phyloP scores from a whole-genome alignment of 2,888 invertebrate species.

The Folsomia manolachei region DNA sequence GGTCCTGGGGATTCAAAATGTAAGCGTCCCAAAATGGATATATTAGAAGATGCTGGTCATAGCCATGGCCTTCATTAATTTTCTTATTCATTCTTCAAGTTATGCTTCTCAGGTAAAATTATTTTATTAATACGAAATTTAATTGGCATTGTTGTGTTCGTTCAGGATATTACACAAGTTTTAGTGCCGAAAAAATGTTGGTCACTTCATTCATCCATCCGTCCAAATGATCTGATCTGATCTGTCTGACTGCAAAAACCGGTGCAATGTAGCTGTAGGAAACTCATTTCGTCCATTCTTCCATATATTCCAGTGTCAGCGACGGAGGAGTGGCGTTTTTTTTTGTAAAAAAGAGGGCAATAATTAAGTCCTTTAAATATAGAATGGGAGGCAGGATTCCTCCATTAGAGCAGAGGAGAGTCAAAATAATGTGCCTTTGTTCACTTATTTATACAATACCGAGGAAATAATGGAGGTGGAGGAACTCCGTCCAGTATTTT shows the following conservation, averaged over 20 bases:
- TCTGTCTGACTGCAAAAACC: not conserved
- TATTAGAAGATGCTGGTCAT: slow-evolving; percentile 24
- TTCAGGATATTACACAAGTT: slow-evolving; percentile 41
- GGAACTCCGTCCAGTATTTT: not conserved
- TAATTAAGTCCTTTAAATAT: no score
- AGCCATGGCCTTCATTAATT: slow-evolving; percentile 32
- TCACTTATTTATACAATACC: not conserved
- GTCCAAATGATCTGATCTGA: not conserved
- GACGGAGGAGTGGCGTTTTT: no score
- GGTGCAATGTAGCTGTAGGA: not conserved
- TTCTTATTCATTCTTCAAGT: slow-evolving; percentile 21
- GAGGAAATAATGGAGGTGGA: not conserved
- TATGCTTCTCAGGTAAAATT: slow-evolving; percentile 14
- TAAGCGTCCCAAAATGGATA: slow-evolving; percentile 50
- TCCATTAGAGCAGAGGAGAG: not conserved
- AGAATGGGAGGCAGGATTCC: not conserved
- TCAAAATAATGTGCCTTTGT: not conserved
- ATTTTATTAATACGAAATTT: slow-evolving; percentile 23
- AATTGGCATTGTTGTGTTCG: slow-evolving; percentile 42
- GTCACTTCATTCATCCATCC: no score
- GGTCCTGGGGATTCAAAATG: slow-evolving; percentile 47
- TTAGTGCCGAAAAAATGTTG: not conserved
- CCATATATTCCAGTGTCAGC: not conserved
- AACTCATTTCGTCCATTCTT: not conserved
- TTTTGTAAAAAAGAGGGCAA: no score